Percentiles rank a stretch among this genome's conserved stretches.
phyloP scores from a whole-genome alignment of 2,113 vertebrate species.

The Pluvialis apricaria region DNA sequence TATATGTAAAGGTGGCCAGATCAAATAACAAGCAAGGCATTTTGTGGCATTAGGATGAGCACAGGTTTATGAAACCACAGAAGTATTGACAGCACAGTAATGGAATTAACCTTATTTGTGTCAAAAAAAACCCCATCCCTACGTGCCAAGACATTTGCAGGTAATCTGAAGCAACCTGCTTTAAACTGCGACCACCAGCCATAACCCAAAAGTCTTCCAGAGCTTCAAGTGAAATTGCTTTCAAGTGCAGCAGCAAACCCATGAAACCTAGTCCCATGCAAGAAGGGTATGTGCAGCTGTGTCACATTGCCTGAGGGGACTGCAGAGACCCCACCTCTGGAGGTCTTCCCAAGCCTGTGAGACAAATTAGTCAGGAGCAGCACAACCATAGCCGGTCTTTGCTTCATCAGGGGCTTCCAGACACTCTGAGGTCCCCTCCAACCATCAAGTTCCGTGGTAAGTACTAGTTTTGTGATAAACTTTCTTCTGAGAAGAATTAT shows the following conservation, averaged over 20 bases:
- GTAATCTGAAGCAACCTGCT: conserved; percentile 1
- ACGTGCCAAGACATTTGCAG: not conserved
- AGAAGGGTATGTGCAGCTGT: not conserved
- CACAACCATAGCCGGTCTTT: not conserved
- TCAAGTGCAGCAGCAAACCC: not conserved
- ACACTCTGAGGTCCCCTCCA: not conserved
- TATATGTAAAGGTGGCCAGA: not conserved
- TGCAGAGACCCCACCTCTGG: not conserved
- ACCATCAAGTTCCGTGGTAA: not conserved
- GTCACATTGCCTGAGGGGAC: accelerated
- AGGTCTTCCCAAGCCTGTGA: not conserved
- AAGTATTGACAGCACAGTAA: not conserved
- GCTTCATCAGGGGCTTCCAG: not conserved
- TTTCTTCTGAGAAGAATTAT: not conserved
- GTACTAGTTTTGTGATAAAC: not conserved
- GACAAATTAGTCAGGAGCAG: not conserved
- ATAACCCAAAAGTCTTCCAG: not conserved
- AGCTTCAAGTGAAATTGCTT: not conserved
- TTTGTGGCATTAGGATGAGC: not conserved
- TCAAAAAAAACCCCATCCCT: not conserved
- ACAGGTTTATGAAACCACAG: not conserved
- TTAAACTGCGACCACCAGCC: not conserved
- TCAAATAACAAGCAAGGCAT: not conserved
- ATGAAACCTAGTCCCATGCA: not conserved
- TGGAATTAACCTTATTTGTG: not conserved